phyloP scores from a whole-genome alignment of 2,113 vertebrate species.

The Bettongia penicillata region DNA sequence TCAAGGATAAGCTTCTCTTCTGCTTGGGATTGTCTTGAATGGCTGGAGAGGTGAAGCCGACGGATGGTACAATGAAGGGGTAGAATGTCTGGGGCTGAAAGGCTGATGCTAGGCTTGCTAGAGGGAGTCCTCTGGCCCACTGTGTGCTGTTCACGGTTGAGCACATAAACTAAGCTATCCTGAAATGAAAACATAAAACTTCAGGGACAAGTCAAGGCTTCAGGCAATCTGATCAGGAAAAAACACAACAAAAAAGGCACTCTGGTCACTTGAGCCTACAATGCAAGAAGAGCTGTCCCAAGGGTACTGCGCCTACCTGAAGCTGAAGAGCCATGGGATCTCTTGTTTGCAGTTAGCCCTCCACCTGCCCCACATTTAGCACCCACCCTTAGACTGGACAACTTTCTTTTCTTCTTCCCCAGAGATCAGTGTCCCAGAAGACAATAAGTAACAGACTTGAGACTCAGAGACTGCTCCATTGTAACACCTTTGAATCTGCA shows the following conservation, averaged over 20 bases:
- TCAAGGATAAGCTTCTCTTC: constrained; percentile 85
- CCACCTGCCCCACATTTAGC: not conserved
- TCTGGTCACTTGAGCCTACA: not conserved
- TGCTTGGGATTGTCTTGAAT: constrained; percentile 68
- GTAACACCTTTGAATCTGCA: not conserved
- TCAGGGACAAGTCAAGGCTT: not conserved
- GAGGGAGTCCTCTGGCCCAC: constrained; percentile 94
- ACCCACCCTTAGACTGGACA: not conserved
- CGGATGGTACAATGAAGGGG: constrained; percentile 93
- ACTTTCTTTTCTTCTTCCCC: not conserved
- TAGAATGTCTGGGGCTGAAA: constrained; percentile 94
- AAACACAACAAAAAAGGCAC: not conserved
- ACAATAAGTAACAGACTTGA: not conserved
- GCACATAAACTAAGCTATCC: constrained; percentile 96
- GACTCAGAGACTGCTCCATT: not conserved
- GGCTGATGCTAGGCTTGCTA: constrained; percentile 95
- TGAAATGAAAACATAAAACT: constrained; percentile 64
- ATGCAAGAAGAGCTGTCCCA: not conserved
- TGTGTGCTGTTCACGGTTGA: constrained; percentile 94
- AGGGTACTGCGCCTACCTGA: not conserved
- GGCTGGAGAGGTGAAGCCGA: constrained; percentile 59
- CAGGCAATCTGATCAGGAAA: accelerated
- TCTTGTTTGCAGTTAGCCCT: too few relatives aligned
- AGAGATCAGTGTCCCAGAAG: not conserved
- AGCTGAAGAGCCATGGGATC: not conserved